Evolutionary conservation across 2,113 vertebrate genomes (phyloP).

Genomic region (Poeciliopsis occidentalis): DNA sequence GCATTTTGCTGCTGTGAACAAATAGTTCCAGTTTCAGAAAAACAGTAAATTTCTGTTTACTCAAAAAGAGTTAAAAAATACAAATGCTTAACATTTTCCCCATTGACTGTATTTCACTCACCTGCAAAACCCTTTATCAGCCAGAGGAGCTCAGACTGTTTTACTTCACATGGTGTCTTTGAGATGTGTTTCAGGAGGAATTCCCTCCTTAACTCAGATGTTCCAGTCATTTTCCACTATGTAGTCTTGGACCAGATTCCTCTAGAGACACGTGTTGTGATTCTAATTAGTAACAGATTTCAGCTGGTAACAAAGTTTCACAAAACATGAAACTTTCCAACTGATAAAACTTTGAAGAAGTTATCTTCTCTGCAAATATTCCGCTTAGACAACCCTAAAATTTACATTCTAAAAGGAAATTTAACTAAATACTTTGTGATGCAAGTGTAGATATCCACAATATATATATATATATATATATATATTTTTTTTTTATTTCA

Average conservation of each 20-base stretch:
- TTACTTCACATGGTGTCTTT: not conserved
- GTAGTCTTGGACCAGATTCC: constrained; percentile 25
- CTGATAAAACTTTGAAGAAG: not conserved
- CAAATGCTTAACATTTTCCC: too few species aligned
- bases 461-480: too few species aligned
- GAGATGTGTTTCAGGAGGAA: constrained; percentile 2
- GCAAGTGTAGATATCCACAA: not conserved
- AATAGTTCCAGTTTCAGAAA: constrained; percentile 13
- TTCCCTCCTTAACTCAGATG: not conserved
- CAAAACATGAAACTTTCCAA: not conserved
- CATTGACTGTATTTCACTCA: not conserved
- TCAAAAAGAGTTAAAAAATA: too few species aligned
- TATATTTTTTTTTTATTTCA: too few species aligned
- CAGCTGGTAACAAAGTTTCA: not conserved
- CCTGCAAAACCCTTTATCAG: not conserved
- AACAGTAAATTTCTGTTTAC: not conserved
- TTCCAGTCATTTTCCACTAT: not conserved
- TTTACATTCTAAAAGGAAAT: not conserved
- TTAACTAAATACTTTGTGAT: not conserved
- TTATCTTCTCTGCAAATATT: not conserved
- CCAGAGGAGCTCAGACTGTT: not conserved
- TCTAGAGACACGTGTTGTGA: constrained; percentile 43
- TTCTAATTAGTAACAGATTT: constrained; percentile 34
- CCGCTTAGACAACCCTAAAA: too few species aligned
- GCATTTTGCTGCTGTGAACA: constrained; percentile 60